A percentile compares a stretch with the other conserved stretches of the same genome.
These are phyloP conservation scores for Neocrepidodera transversa DNA, from an alignment of 2,888 invertebrate genomes.

Conservation along the genomic window DNA sequence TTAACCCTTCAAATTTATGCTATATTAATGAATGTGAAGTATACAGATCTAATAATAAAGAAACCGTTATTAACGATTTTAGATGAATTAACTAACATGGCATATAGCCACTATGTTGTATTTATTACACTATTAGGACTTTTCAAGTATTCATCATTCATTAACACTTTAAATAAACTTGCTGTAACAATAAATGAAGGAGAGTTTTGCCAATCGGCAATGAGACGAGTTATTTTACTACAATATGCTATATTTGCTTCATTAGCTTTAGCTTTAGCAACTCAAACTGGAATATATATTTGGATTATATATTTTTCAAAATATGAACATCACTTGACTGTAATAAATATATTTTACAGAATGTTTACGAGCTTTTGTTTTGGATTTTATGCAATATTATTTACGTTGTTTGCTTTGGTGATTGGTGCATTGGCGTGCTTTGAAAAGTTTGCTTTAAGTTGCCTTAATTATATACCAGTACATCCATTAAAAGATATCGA, in stretches of 20 bases:
- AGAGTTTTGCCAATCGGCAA: conserved; percentile 52
- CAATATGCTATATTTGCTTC: conserved; percentile 47
- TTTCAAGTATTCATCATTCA: conserved; percentile 48
- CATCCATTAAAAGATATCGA: conserved; percentile 54
- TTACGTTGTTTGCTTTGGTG: conserved; percentile 44
- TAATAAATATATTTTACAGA: conserved; percentile 48
- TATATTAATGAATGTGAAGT: conserved; percentile 46
- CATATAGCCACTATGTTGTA: conserved; percentile 50
- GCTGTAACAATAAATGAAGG: conserved; percentile 48
- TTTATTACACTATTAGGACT: conserved; percentile 47
- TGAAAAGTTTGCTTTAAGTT: conserved; percentile 53
- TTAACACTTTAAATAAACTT: conserved; percentile 49
- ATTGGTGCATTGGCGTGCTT: conserved; percentile 55
- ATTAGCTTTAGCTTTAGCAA: conserved; percentile 28
- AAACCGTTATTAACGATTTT: conserved; percentile 52
- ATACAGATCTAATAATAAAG: conserved; percentile 39
- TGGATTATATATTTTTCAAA: conserved; percentile 48
- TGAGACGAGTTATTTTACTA: conserved; percentile 39
- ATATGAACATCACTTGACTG: conserved; percentile 47
- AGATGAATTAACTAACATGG: conserved; percentile 50
- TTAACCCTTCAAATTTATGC: conserved; percentile 42
- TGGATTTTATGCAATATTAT: conserved; percentile 51
- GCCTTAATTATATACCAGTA: conserved; percentile 52
- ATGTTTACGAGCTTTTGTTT: conserved; percentile 51
- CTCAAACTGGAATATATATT: conserved; percentile 45